phyloP scores from a whole-genome alignment of 2,797 vertebrate species.

The Characodon lateralis region DNA sequence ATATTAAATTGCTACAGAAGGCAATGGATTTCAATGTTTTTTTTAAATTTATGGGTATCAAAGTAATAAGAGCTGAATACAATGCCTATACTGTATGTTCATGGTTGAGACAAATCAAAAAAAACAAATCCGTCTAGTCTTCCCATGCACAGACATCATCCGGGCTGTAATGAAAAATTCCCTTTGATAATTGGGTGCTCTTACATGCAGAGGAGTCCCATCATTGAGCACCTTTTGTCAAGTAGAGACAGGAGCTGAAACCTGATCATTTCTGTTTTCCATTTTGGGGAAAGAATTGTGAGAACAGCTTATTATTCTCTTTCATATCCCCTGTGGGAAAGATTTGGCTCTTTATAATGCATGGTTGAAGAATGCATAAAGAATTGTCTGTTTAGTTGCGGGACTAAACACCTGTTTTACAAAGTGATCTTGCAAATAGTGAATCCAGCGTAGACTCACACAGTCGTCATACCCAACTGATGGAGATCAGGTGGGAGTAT shows the following conservation, averaged over 20 bases:
- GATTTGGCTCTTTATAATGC: neutral
- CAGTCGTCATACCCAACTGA: constrained; percentile 48
- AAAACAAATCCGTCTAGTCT: constrained; percentile 54
- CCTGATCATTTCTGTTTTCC: constrained; percentile 36
- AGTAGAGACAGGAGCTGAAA: constrained; percentile 52
- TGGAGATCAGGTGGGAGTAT: constrained; percentile 40
- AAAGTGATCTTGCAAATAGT: constrained; percentile 44
- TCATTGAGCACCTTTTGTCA: constrained; percentile 47
- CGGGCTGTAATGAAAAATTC: constrained; percentile 40
- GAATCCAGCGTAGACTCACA: constrained; percentile 14
- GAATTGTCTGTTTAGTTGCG: constrained; percentile 60
- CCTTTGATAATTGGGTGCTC: constrained; percentile 47
- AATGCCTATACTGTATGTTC: neutral
- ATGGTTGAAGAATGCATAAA: constrained; percentile 26
- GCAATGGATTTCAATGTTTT: constrained; percentile 8
- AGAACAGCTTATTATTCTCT: neutral
- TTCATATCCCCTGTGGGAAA: neutral
- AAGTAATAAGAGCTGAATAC: no score
- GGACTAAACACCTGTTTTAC: neutral
- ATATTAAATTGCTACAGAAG: no score
- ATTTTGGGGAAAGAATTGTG: constrained; percentile 21
- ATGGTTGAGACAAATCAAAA: constrained; percentile 36
- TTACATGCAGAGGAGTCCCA: constrained; percentile 41
- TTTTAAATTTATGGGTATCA: no score
- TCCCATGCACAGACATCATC: constrained; percentile 24